These are phyloP conservation scores for Scrobipalpa costella DNA, from an alignment of 2,888 invertebrate species.

Conservation along the genomic window DNA sequence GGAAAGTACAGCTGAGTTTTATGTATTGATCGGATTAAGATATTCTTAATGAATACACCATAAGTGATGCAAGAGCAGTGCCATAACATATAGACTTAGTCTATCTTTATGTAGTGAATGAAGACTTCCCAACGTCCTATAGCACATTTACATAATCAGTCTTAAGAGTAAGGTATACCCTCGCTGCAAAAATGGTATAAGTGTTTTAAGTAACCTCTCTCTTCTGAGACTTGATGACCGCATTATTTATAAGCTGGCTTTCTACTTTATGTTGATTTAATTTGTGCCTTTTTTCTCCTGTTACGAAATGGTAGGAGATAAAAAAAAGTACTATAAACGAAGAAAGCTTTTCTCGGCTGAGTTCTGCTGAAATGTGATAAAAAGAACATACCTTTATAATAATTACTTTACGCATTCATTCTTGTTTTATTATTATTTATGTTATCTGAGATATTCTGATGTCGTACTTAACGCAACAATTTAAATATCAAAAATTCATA, in stretches of 20 bases:
- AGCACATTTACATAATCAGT: conserved; percentile 55
- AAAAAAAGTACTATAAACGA: conserved; percentile 16
- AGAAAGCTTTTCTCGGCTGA: conserved; percentile 8
- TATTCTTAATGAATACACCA: too few species aligned
- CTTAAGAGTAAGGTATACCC: conserved; percentile 42
- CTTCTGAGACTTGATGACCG: conserved; percentile 46
- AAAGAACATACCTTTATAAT: too few species aligned
- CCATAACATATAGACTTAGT: neutral
- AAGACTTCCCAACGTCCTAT: conserved; percentile 38
- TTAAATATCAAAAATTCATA: too few species aligned
- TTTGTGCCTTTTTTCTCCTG: conserved; percentile 43
- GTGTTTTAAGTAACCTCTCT: conserved; percentile 49
- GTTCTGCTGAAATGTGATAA: neutral
- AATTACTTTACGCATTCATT: too few species aligned
- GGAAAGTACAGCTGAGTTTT: too few species aligned
- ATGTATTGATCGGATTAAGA: too few species aligned
- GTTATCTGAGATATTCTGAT: too few species aligned
- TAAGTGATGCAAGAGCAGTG: too few species aligned
- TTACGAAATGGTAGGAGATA: conserved; percentile 35
- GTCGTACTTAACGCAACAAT: too few species aligned
- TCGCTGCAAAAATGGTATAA: conserved; percentile 41
- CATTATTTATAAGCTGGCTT: conserved; percentile 54
- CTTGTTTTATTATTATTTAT: neutral
- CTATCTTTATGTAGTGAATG: conserved; percentile 32
- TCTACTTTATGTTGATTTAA: conserved; percentile 51